These are phyloP conservation scores for Sarcophaga carnaria DNA, from an alignment of 2,888 invertebrate genomes.

Conservation along the genomic window DNA sequence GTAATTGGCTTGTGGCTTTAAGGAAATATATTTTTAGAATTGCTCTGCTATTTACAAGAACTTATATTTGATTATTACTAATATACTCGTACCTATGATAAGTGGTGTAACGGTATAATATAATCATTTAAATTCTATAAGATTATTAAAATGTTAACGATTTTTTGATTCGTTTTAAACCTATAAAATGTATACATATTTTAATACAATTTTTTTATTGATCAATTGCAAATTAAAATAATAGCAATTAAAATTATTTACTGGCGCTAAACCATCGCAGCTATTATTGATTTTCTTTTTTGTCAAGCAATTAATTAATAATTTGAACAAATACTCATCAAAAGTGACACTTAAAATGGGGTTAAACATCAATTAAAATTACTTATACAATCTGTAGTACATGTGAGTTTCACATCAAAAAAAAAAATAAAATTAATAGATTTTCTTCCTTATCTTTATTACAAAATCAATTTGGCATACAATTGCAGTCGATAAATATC, in stretches of 20 bases:
- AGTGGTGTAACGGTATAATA: no score
- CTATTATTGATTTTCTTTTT: background rate
- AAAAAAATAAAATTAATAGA: background rate
- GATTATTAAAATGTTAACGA: background rate
- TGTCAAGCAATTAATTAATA: conserved; percentile 4
- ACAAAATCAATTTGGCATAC: conserved; percentile 60
- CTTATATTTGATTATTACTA: no score
- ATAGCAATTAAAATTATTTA: background rate
- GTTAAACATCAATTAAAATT: conserved; percentile 57
- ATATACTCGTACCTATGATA: no score
- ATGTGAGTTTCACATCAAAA: conserved; percentile 16
- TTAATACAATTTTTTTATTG: background rate
- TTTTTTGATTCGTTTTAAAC: background rate
- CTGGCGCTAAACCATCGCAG: conserved; percentile 23
- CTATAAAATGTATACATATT: background rate
- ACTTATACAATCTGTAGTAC: conserved; percentile 56
- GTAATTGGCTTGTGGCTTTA: no score
- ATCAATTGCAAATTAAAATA: background rate
- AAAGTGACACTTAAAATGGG: conserved; percentile 51
- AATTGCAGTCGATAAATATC: conserved; percentile 47
- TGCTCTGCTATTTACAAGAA: no score
- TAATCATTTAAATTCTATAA: no score
- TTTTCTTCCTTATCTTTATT: conserved; percentile 62
- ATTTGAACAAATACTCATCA: conserved; percentile 29
- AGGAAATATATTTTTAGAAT: no score